These are phyloP conservation scores for Perizoma flavofasciatum DNA, from an alignment of 2,888 invertebrate species.

Conservation along the genomic window DNA sequence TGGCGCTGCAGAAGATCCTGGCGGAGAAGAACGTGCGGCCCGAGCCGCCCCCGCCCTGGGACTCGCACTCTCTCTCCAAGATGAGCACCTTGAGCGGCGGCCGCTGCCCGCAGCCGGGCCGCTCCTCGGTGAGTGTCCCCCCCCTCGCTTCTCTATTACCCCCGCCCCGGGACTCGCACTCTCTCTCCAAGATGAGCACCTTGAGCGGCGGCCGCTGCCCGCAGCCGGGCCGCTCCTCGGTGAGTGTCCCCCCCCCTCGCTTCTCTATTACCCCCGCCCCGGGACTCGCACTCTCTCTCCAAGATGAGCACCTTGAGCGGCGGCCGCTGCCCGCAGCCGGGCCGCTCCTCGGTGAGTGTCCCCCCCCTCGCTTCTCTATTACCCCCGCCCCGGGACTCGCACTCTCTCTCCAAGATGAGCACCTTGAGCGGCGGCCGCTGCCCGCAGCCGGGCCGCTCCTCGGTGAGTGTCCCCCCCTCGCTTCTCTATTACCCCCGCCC, in stretches of 20 bases:
- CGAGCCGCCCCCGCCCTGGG: constrained; percentile 87
- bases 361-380: too few relatives aligned
- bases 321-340: constrained; percentile 57
- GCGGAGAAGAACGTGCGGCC: constrained; percentile 93
- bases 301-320: constrained; percentile 89
- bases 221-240: constrained; percentile 59
- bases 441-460: constrained; percentile 58
- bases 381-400: constrained; percentile 86
- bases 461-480: constrained; percentile 45
- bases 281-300: constrained; percentile 85
- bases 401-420: constrained; percentile 87
- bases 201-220: constrained; percentile 81
- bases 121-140: constrained; percentile 55
- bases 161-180: constrained; percentile 86
- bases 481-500: too few relatives aligned
- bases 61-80: constrained; percentile 85
- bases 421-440: constrained; percentile 85
- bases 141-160: too few relatives aligned
- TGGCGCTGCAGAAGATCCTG: constrained; percentile 93
- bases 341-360: constrained; percentile 58
- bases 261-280: constrained; percentile 87
- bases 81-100: constrained; percentile 87
- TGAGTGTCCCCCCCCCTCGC: constrained; percentile 35
- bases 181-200: constrained; percentile 88
- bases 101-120: constrained; percentile 56